Evolutionary conservation across 2,888 invertebrate genomes (phyloP), one percentile per base, ranked within the genome.

Genomic region (Laothoe populi): DNA sequence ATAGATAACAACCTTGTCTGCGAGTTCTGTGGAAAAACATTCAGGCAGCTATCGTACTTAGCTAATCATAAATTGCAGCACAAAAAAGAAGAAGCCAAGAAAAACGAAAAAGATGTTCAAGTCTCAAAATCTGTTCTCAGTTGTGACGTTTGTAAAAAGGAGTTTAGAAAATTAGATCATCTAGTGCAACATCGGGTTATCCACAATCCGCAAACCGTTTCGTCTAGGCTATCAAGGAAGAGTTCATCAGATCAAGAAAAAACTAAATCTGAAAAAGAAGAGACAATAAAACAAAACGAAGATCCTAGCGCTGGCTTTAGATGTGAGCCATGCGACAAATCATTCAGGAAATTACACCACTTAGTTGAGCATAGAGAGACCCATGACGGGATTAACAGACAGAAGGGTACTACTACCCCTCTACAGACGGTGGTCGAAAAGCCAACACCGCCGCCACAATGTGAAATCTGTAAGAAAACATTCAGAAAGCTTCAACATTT

Each of bases 291-390:
- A 68, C 76, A 75, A 64, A 74, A 60, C n/a, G 88, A 89, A 21
- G 91, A 92, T 62, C 74, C 80, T 7, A 87, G 86, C 63, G 87
- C 91, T 8, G 93, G 87, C 3, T 93, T 93, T 70, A 86, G 93
- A 5, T 93, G 93, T 62, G 93, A 93, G 65, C 90, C 90, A 10
- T 93, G 93, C 57, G 93, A 93, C 61, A 93, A 93, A 68, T 93
- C 93, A 0, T 93, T 93, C 64, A 84, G 93, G 64, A 93, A 93
- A 69, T 70, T 93, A 7, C 93, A 93, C 66, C 93, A 93, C 72
- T 79, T 93, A 19, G 93, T 93, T 7, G 93, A 93, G 68, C 93
- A 93, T 40, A 82, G 93, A 66, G 93, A 93, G 70, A 91, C 91
- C 1, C 93, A 93, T 59, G 92, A 89, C 63, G 87, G 89, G 24